Conservation (phyloP, 92 coral and sea anemone genomes). For the Palythoa caribaeorum region DNA sequence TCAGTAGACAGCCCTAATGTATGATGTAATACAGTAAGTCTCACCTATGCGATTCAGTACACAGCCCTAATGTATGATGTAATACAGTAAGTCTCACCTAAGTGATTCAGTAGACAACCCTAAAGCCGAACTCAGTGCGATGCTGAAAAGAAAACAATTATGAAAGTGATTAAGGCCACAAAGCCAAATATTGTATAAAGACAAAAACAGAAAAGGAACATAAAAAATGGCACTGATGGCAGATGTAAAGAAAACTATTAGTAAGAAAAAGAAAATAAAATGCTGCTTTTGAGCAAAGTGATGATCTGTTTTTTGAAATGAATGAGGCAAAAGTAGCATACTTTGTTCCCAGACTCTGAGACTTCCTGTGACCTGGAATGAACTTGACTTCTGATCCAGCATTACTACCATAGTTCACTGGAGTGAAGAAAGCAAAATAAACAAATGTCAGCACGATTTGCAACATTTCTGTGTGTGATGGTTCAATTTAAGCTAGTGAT, state of each 20-base stretch:
- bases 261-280: slow-evolving; percentile 7
- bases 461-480: too few species aligned
- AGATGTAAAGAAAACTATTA: slow-evolving; percentile 26
- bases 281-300: too few species aligned
- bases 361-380: slow-evolving; percentile 94
- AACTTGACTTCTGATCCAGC: slow-evolving; percentile 59
- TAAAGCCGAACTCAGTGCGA: slow-evolving; percentile 43
- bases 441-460: neutral
- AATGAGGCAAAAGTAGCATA: slow-evolving; percentile 47
- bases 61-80: too few species aligned
- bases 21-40: too few species aligned
- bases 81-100: too few species aligned
- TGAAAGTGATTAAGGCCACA: slow-evolving; percentile 20
- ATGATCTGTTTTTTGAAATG: neutral
- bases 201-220: neutral
- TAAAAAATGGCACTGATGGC: slow-evolving; percentile 31
- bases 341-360: slow-evolving; percentile 90
- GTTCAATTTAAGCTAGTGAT: too few species aligned
- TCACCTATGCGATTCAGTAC: too few species aligned
- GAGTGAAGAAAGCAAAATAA: slow-evolving; percentile 10
- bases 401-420: slow-evolving; percentile 39
- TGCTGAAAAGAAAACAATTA: slow-evolving; percentile 23
- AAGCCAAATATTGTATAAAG: neutral
- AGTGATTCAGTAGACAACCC: neutral
- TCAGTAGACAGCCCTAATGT: slow-evolving; percentile 34